Evolutionary conservation across 2,888 invertebrate species (phyloP).

Genomic region (Ophion ellenae): DNA sequence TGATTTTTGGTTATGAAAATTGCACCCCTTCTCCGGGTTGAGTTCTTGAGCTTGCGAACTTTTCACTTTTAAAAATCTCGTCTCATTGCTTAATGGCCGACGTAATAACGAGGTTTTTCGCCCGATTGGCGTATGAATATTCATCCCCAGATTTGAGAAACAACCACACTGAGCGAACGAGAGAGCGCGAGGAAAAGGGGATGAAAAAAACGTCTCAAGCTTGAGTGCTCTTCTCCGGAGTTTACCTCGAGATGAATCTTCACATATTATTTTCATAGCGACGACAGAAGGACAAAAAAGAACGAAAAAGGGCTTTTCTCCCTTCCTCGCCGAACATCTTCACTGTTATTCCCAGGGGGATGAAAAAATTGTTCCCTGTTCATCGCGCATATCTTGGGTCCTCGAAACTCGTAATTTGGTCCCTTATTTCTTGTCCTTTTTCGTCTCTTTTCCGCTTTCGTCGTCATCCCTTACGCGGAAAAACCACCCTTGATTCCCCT

Average conservation of each 20-base stretch:
- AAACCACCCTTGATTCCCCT: conserved; percentile 5
- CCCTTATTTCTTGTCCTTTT: conserved; percentile 7
- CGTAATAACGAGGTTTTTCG: conserved; percentile 30
- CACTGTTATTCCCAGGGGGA: neutral
- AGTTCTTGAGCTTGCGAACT: neutral
- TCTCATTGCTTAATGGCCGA: conserved; percentile 12
- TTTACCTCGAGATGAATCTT: conserved; percentile 37
- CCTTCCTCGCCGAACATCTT: neutral
- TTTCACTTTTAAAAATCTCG: neutral
- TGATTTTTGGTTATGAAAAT: neutral
- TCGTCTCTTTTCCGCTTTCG: neutral
- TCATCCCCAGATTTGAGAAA: conserved; percentile 23
- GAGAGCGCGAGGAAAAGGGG: neutral
- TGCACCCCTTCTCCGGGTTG: no score
- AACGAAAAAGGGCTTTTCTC: neutral
- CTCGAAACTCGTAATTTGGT: conserved; percentile 34
- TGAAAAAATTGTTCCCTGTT: neutral
- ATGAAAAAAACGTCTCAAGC: neutral
- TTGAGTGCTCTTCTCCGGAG: neutral
- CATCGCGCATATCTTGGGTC: conserved; percentile 1
- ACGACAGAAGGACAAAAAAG: conserved; percentile 16
- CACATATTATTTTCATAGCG: conserved; percentile 38
- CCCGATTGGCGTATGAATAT: conserved; percentile 46
- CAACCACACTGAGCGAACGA: conserved; percentile 2
- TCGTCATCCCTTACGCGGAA: neutral